Evolutionary conservation across 2,113 vertebrate species (phyloP).

Genomic region (Cricetomys ansorgei): DNA sequence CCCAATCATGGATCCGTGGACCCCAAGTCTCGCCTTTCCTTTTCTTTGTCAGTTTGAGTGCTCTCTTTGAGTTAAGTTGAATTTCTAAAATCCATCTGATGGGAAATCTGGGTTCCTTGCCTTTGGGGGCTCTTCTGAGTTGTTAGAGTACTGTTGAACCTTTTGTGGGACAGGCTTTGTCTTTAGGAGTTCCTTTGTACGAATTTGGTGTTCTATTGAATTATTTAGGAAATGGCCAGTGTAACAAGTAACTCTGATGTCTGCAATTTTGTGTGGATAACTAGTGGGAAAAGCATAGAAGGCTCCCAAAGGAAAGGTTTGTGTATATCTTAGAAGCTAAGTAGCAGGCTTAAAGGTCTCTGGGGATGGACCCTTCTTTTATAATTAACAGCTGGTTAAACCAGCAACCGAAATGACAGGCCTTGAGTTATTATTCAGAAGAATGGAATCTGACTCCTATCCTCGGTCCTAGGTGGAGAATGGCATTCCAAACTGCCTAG

Average conservation of each 20-base stretch:
- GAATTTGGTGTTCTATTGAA: neutral
- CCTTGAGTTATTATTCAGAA: neutral
- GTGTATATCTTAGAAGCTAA: neutral
- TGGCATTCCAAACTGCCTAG: neutral
- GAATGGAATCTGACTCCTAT: neutral
- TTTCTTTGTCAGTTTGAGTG: neutral
- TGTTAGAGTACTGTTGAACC: neutral
- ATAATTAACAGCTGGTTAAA: neutral
- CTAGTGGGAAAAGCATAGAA: neutral
- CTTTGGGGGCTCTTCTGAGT: neutral
- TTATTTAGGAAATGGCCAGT: neutral
- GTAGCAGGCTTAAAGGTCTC: neutral
- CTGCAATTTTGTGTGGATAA: neutral
- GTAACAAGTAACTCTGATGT: neutral
- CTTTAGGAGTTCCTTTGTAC: neutral
- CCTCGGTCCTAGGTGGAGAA: neutral
- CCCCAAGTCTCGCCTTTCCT: neutral
- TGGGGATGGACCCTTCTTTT: neutral
- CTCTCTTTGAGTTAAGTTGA: neutral
- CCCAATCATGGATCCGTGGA: neutral
- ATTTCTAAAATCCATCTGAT: neutral
- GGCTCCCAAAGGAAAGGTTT: neutral
- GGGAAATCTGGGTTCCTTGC: neutral
- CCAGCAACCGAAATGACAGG: neutral
- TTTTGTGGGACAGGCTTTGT: neutral